Evolutionary conservation across 1,140 invertebrate species (phyloP), one percentile per base, ranked within the genome.

Genomic region (Drosophila mojavensis): DNA sequence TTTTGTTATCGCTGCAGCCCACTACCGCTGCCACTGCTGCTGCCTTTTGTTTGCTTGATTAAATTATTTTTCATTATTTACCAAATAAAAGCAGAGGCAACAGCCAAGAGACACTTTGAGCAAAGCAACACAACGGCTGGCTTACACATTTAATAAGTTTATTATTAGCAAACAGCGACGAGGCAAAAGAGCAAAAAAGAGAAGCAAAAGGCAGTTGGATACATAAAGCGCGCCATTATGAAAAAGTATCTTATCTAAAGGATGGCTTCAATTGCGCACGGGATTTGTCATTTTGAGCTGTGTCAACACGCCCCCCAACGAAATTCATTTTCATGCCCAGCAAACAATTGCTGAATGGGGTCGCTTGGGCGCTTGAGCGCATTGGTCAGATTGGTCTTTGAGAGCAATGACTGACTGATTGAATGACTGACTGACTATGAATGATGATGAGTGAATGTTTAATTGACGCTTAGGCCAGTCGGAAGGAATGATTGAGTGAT

Each of bases 41-140:
- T 24, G 74, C 61, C 71, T 61, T 89, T 89, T 89, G 84, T 89
- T 84, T 82, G 74, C 85, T 90, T 89, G 84, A 89, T 89, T 89
- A 89, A 89, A 89, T 89, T 90, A 89, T 82, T 89, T 89, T 89
- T 89, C 84, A 84, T 89, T 89, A 89, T 89, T 88, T 89, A 80
- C 56, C 80, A 78, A 88, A 88, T 83, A 88, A 89, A 79, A 84
- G 73, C 39, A 36, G 47, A 20, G 10, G 28, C 30, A 66, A 54
- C 58, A 81, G 60, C 58, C 41, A 61, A 36, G 20, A 66, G 39
- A 70, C 53, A 51, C 55, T 51, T 50, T 36, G 43, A 28, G 47
- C 48, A 60, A 45, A 53, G 70, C 66, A 72, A 73, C 80, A 75
- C 80, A 76, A 62, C 81, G 73, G 66, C 69, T 89, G 84, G 81